Base-by-base conservation (phyloP, 2,113 vertebrate genomes). In the Sarotherodon lohbergeri region DNA sequence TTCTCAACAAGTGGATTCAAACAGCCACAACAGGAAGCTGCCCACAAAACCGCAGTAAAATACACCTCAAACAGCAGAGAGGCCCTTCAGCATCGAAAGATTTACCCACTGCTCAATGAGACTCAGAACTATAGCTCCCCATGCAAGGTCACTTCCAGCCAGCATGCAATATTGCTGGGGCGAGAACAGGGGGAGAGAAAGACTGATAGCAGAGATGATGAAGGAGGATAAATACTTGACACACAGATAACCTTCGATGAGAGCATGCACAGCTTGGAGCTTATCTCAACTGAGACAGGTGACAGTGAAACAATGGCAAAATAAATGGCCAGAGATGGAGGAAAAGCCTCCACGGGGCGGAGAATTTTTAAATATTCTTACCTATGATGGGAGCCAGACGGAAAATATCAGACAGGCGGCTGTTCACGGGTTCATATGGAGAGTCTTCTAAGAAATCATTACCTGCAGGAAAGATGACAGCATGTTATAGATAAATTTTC, bases 401-500 rank as follows among this genome's bases (percentile, higher is more conserved):
- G 95, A 98, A 98, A 92, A 99, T 98, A 94, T 99, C 98, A 24
- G 98, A 97, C 12, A 99, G 94, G 5, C 98, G 97, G 95, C 97
- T 98, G 97, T 99, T 99, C 87, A 98, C 97, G 7, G 98, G 97
- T 54, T 98, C 98, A 10, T 99, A 99, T 0, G 98, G 98, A 83
- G 98, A 98, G 88, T 98, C 98, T 95, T 98, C 98, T 68, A 98
- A 93, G 86, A 99, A 97, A 80, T 98, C 98, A 83, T 98, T 98
- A 89, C 98, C 98, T 98, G 96, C 78, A 12, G 93, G 90, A 90
- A 52, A 92, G 91, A 93, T 1, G 22, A 22, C 2, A 12, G 14
- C 4, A 17, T 12, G 32, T 85, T 41, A 56, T 4, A 61, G 32
- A 83, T 27, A 41, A 24, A 50, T 19, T 50, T 85, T 61, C 48